Base-by-base conservation (phyloP, 2,888 invertebrate genomes). In the Priocnemis perturbator region DNA sequence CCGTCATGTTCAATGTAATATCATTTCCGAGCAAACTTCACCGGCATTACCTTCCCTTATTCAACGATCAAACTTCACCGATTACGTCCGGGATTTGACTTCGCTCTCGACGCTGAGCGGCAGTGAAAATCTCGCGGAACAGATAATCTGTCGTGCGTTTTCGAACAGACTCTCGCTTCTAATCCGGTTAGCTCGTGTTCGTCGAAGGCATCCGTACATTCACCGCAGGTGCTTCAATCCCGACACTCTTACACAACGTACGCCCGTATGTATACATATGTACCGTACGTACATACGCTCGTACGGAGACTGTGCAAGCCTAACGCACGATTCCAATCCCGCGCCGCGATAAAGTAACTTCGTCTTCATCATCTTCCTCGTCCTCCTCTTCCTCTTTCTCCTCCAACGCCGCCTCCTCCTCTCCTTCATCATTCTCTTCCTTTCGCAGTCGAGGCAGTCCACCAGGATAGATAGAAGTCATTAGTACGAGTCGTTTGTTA, bases 291-390 rank as follows among this genome's bases (percentile, higher is more conserved):
- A 37, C 37, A 11, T 37, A 37, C 37, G 37, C 7, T 37, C 7
- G 7, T 11, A 9, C 7, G 11, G 11, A 11, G 37, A 1, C 11
- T 11, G 37, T 11, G n/a, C 50, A 19, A 17, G 50, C 50, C 50
- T 19, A 50, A 19, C 50, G 50, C 50, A 19, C 50, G 50, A 50
- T 19, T 50, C 50, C 50, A 50, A 50, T 50, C 50, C 17, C 50
- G 50, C 15, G 17, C 17, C 50, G 50, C 50, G 50, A 50, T 50
- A 50, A 50, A 50, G 50, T 19, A 50, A 60, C 47, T 17, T 21
- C 19, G 44, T 20, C 47, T 69, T 65, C 64, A 67, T 60, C 53
- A 20, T 67, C 63, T 52, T 53, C 58, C 15, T 48, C 47, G 3
- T 50, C 17, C 55, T 55, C 26, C 57, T 56, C 59, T 63, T 55